Base-by-base conservation (phyloP, 2,888 invertebrate species). In the Slavum lentiscoides region DNA sequence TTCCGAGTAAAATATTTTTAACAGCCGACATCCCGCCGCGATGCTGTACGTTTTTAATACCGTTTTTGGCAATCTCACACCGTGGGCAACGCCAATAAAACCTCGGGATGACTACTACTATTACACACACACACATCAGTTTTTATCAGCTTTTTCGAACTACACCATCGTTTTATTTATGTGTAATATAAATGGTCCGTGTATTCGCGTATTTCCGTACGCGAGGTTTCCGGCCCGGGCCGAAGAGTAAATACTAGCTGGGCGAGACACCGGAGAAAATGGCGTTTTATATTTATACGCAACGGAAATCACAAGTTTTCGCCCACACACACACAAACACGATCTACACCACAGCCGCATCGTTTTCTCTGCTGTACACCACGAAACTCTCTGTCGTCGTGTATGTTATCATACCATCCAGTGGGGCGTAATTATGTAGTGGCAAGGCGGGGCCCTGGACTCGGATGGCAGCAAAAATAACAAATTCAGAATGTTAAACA, bases 201-300 rank as follows among this genome's bases (percentile, higher is more conserved):
- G 43, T 39, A 39, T 7, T 3, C 39, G 39, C 59, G 58, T 76
- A 68, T 68, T 76, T 76, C 76, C 76, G 59, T 19, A 30, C 58
- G 55, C 76, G 59, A 21, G 59, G 30, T 75, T 75, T 75, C 75
- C 75, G 19, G 59, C 30, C 30, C 13, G 8, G 17, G 5, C 8
- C 19, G 30, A 11, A 19, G 53, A 53, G 7, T 15, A 66, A 21
- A 5, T 1, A 64, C 1, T 23, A 6, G 23, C 8, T n/a, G 13
- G 7, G 17, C 3, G 21, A 64, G 19, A 49, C 49, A 30, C 30
- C 30, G 55, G 55, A 21, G 39, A 74, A 74, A 74, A 74, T 59
- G 39, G 43, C 68, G n/a, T 76, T 68, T 76, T 76, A 76, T 76
- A 76, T 76, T 76, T 76, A 76, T 76, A 68, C 43, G 37, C 68